Evolutionary conservation across 2,113 vertebrate genomes (phyloP), one percentile per base, ranked within the genome.

Genomic region (Miniopterus natalensis): DNA sequence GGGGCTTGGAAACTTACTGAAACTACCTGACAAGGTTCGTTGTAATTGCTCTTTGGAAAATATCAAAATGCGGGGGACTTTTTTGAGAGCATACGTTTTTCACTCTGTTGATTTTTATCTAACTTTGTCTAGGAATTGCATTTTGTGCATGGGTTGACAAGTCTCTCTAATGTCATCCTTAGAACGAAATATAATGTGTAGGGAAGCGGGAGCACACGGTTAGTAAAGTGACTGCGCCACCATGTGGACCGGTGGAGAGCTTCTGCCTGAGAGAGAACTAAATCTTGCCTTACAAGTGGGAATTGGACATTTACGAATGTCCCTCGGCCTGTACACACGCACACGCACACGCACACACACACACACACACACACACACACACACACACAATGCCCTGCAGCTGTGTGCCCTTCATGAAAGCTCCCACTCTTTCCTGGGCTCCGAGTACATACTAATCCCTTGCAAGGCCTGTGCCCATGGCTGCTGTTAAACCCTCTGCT

Each of bases 201-300:
- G n/a, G 10, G 17, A 86, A 91, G 8, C 11, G 49, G 42, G 75
- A 81, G 9, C 49, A 36, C 29, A 74, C n/a, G 1, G 42, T 96
- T 94, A 45, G 40, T 95, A 88, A 95, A 83, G 88, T 57, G 57
- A 92, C 40, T 74, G 92, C 53, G 80, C 97, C 97, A 97, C 97
- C 97, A 65, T 7, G 96, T 97, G 97, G 96, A 79, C 66, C 65
- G 91, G 0, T 0, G 4, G 59, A 59, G 85, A 96, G 20, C 45
- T 90, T 45, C 93, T 29, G n/a, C 23, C 20, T 83, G 63, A 73
- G 29, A 63, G 20, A 23, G 20, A 73, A 90, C 31, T 63, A 71
- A 88, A 25, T 29, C 42, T 95, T 89, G 63, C 10, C 29, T 70
- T 51, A 12, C 15, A n/a, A 36, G 20, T 17, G 70, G 23, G 59